A percentile compares a stretch with the other conserved stretches of the same genome.
Conservation (phyloP, 2,797 vertebrate genomes). For the Cossypha dichroa region DNA sequence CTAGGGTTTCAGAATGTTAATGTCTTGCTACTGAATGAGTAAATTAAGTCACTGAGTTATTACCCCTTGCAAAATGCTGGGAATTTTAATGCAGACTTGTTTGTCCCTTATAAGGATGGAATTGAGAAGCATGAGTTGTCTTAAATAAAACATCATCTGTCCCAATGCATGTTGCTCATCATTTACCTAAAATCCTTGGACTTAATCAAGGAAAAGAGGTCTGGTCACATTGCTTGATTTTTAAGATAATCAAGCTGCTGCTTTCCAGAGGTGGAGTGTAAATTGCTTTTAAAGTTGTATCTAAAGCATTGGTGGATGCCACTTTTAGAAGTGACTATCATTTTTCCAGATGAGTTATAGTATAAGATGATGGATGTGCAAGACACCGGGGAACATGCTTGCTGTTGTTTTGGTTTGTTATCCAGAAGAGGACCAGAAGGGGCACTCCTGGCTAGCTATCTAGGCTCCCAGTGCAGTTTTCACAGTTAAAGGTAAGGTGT, state of each 20-base stretch:
- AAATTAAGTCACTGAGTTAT: not conserved
- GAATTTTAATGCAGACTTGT: not conserved
- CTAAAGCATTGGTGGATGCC: not conserved
- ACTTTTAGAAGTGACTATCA: not conserved
- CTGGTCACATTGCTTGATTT: not conserved
- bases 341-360: not conserved
- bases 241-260: not conserved
- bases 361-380: not conserved
- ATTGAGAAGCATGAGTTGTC: not conserved
- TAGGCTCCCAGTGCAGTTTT: not conserved
- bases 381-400: not conserved
- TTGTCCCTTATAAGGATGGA: not conserved
- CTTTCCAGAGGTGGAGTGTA: not conserved
- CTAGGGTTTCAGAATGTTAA: not conserved
- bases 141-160: not conserved
- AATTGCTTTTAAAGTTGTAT: not conserved
- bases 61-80: not conserved
- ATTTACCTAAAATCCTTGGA: not conserved
- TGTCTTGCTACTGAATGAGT: not conserved
- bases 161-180: accelerated
- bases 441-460: not conserved
- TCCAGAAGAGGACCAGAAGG: not conserved
- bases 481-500: not conserved
- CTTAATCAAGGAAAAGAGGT: not conserved
- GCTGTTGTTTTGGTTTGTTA: not conserved